Evolutionary conservation across 1,140 invertebrate genomes (phyloP), one percentile per base, ranked within the genome.

Genomic region (Rhizoglyphus robini): DNA sequence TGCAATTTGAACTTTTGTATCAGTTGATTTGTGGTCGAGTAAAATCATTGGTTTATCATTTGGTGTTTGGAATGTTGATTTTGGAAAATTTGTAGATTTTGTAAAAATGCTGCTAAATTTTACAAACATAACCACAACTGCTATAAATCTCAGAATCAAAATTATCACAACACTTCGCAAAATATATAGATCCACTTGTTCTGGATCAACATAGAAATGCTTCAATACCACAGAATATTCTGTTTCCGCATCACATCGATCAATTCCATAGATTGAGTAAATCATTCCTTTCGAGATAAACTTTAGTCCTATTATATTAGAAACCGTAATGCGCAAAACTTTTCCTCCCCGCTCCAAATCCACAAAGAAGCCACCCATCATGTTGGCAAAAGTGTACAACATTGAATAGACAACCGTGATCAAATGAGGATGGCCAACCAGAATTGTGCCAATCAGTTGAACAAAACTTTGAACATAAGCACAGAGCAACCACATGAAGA

Each of bases 221-320:
- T 32, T 32, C 32, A 60, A 32, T 46, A 23, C 18, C 23, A 30
- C 15, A 13, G 58, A 60, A 11, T 20, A 15, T 46, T 60, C 29
- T n/a, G 4, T 30, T 3, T 60, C 58, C 13, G 23, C 2, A 46
- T 60, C 29, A 32, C 58, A 60, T 11, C 58, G 27, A 60, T 60
- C 58, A 23, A 60, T 30, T 3, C 58, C 58, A 60, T 32, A 60
- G 27, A 60, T 34, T 18, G 58, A 34, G 29, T 60, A 60, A 23
- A 29, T n/a, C 13, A 32, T 15, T n/a, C 58, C 58, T 25, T 27
- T 1, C 23, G 27, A 27, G 27, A 60, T 32, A 3, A 32, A 3
- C 1, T 29, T 60, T 11, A 29, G 18, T 2, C 27, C 58, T 20
- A 60, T 46, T 8, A 60, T n/a, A 8, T 54, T 54, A 32, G 51